These are phyloP conservation scores for Hemicrepidius hirtus DNA, from an alignment of 2,888 invertebrate species.

Conservation along the genomic window DNA sequence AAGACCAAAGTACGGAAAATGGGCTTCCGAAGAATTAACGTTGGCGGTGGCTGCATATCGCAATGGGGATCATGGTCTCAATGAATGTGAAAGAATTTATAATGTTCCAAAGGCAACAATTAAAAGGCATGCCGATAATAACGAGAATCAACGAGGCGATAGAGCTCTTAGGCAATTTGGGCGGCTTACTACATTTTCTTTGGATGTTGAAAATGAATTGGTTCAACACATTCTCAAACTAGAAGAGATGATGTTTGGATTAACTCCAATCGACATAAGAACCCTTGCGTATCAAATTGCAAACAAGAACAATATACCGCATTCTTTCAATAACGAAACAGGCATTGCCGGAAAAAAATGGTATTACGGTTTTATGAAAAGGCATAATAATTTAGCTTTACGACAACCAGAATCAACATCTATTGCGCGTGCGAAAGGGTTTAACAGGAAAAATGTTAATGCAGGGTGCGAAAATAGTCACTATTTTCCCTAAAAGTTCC, in stretches of 20 bases:
- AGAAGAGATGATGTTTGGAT: slow-evolving; percentile 13
- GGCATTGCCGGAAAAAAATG: slow-evolving; percentile 19
- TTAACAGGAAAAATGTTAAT: too few species aligned
- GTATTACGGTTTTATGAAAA: slow-evolving; percentile 14
- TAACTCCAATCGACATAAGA: not conserved
- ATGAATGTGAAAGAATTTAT: too few species aligned
- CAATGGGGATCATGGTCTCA: too few species aligned
- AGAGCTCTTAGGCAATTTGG: not conserved
- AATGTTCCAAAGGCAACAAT: too few species aligned
- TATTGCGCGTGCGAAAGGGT: too few species aligned
- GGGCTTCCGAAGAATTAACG: too few species aligned
- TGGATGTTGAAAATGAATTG: not conserved
- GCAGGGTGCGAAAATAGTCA: too few species aligned
- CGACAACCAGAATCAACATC: not conserved
- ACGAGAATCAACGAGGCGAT: too few species aligned
- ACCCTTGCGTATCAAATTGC: slow-evolving; percentile 18
- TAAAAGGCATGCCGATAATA: too few species aligned
- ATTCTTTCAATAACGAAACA: slow-evolving; percentile 15
- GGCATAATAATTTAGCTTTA: not conserved
- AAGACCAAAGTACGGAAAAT: too few species aligned
- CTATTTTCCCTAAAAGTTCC: too few species aligned
- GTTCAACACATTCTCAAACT: not conserved
- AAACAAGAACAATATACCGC: not conserved
- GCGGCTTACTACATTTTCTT: slow-evolving; percentile 12
- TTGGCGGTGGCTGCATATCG: too few species aligned